A percentile compares a stretch with the other conserved stretches of the same genome.
Evolutionary conservation across 2,888 invertebrate genomes (phyloP).

Genomic region (Oxystoma pomonae): DNA sequence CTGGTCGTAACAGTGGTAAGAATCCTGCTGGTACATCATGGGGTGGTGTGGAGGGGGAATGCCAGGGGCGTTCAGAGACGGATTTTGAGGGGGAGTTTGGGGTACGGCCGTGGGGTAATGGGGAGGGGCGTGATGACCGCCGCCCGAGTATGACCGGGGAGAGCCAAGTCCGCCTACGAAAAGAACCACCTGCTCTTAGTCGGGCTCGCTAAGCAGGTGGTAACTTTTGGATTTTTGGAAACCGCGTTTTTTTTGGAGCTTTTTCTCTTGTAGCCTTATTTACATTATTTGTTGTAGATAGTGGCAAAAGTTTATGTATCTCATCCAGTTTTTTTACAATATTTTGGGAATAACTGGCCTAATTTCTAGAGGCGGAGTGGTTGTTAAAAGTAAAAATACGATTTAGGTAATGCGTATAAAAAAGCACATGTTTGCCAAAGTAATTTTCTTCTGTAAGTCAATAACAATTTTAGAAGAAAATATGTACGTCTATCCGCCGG

Average conservation of each 20-base stretch:
- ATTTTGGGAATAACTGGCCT: no score
- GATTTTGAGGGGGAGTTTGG: constrained; percentile 51
- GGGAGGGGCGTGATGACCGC: constrained; percentile 49
- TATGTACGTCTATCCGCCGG: no score
- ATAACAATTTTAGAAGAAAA: no score
- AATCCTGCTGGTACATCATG: constrained; percentile 51
- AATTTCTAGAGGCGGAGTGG: no score
- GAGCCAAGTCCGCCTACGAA: constrained; percentile 59
- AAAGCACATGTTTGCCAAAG: no score
- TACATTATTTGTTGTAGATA: no score
- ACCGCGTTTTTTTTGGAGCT: constrained; percentile 1
- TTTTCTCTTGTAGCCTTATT: constrained; percentile 1
- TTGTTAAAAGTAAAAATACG: no score
- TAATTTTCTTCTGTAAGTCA: no score
- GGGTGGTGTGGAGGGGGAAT: constrained; percentile 43
- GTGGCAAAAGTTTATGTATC: no score
- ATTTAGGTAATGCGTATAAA: no score
- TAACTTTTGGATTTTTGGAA: not conserved
- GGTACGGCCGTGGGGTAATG: constrained; percentile 51
- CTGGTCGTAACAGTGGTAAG: constrained; percentile 59
- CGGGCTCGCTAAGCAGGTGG: not conserved
- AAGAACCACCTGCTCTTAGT: constrained; percentile 44
- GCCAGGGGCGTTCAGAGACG: constrained; percentile 51
- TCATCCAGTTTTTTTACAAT: no score
- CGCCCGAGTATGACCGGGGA: constrained; percentile 52